Conservation (phyloP, 2,888 invertebrate species). For the Norana najaformis region DNA sequence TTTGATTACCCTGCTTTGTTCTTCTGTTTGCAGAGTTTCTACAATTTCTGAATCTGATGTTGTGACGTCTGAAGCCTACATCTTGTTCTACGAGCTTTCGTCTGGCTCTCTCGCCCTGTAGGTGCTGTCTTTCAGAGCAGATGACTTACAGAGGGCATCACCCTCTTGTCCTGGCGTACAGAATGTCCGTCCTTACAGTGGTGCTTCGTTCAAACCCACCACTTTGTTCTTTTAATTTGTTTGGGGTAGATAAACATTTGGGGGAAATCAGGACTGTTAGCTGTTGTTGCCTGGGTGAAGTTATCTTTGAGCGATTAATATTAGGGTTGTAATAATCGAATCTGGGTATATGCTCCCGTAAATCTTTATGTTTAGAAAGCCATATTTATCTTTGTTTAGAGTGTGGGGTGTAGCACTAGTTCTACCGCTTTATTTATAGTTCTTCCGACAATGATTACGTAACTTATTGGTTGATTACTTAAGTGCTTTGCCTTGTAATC, state of each 20-base stretch:
- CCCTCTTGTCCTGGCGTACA: neutral
- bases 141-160: neutral
- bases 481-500: neutral
- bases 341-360: neutral
- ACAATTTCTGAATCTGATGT: neutral
- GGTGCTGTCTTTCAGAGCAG: neutral
- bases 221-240: neutral
- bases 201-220: neutral
- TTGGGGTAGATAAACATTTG: neutral
- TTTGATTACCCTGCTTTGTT: neutral
- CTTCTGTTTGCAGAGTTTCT: neutral
- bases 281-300: too few relatives aligned
- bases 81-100: slow-evolving; percentile 38
- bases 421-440: neutral
- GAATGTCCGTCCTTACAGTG: neutral
- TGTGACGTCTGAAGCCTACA: slow-evolving; percentile 37
- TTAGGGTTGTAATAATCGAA: neutral
- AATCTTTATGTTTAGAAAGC: neutral
- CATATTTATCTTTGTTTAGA: neutral
- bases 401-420: neutral
- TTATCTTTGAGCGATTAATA: neutral
- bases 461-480: neutral
- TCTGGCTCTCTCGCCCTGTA: neutral
- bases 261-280: neutral
- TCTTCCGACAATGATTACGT: neutral